Evolutionary conservation across 2,888 invertebrate genomes (phyloP), one percentile per base, ranked within the genome.

Genomic region (Campoletis raptor): DNA sequence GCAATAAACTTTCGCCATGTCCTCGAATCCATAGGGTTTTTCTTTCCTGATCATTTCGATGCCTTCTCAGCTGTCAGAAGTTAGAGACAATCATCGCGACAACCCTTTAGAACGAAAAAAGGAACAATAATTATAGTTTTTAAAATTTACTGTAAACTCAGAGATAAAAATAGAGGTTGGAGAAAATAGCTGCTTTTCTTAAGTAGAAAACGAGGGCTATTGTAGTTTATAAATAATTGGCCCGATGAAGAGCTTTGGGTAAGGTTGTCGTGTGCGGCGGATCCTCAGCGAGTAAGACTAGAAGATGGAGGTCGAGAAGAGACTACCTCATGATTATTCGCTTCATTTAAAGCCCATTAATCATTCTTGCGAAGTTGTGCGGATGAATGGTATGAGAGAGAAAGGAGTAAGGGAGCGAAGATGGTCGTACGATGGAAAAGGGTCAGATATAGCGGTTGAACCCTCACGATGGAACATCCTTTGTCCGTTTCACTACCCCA

Each of bases 281-380:
- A 69, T 57, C 15, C 48, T 66, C 42, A 42, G 30, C 67, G n/a
- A 79, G 24, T 74, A 74, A 57, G 37, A 57, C 37, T 12, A 48
- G 37, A 36, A 30, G 30, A 61, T 61, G 30, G n/a, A 37, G 24
- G 36, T 37, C 10, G 45, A 8, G 61, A 45, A 42, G 67, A 69
- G 66, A 64, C 76, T 48, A 85, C 79, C 83, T 87, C 85, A 87
- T 88, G 87, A 89, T 89, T 90, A 90, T 89, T 88, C 90, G 88
- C 89, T 90, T 89, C 89, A 91, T 90, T 90, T 88, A 88, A 88
- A 89, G 88, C 79, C 87, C 87, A 90, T 91, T 91, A 89, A 90
- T 91, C 90, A 90, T 88, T 81, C 82, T 76, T 77, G 76, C 81
- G 69, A 79, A 81, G 74, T 72, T 74, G 57, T 73, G 78, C 73